Evolutionary conservation across 2,797 vertebrate genomes (phyloP).

Genomic region (Furcifer pardalis): DNA sequence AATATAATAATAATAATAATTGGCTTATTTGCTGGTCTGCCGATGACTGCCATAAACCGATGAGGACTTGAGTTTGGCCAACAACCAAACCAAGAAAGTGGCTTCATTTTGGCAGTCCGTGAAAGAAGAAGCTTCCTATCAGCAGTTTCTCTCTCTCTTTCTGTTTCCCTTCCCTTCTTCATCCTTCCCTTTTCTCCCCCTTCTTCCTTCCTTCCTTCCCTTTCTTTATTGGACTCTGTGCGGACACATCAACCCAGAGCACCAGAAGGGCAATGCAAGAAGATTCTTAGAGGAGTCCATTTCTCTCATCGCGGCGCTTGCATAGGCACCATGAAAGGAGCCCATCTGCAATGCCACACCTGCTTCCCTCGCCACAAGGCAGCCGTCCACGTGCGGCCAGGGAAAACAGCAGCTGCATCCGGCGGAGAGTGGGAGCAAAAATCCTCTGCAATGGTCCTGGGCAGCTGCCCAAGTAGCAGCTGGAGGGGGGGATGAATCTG

Average conservation of each 20-base stretch:
- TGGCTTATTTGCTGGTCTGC: too few species aligned
- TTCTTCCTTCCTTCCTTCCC: too few species aligned
- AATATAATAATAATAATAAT: too few species aligned
- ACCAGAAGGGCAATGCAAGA: not conserved
- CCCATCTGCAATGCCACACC: not conserved
- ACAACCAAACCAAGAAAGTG: too few species aligned
- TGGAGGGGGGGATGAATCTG: constrained; percentile 3
- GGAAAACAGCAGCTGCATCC: not conserved
- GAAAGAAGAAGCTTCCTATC: too few species aligned
- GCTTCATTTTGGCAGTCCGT: too few species aligned
- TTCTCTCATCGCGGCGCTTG: not conserved
- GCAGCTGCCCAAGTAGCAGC: not conserved
- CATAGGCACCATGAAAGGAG: not conserved
- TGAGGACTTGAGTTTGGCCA: too few species aligned
- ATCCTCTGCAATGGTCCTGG: not conserved
- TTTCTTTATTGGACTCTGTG: too few species aligned
- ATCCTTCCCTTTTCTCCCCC: too few species aligned
- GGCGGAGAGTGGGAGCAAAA: not conserved
- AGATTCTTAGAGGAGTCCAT: not conserved
- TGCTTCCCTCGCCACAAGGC: not conserved
- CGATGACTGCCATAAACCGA: too few species aligned
- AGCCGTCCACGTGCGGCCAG: not conserved
- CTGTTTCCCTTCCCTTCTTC: too few species aligned
- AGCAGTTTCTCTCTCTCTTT: too few species aligned
- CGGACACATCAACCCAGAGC: not conserved